phyloP scores from a whole-genome alignment of 2,113 vertebrate genomes.

The Galbula dea region DNA sequence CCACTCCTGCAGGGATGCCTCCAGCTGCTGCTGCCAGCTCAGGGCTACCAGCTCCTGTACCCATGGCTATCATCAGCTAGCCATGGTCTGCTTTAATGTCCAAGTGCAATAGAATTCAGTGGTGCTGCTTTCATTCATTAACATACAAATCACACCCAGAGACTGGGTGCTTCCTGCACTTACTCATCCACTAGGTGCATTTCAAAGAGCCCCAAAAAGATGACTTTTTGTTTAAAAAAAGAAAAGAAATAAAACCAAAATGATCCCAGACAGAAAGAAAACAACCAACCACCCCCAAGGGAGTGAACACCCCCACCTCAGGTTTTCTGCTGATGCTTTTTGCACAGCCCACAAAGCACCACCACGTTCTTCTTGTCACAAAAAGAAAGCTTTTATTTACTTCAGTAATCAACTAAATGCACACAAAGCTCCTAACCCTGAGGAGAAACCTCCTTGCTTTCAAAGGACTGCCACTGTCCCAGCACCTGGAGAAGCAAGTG shows the following conservation, averaged over 20 bases:
- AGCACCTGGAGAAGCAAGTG: neutral
- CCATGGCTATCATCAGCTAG: neutral
- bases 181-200: neutral
- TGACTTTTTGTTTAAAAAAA: neutral
- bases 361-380: neutral
- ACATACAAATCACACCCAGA: neutral
- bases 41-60: neutral
- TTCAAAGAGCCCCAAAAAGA: neutral
- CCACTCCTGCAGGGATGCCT: neutral
- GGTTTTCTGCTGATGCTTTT: neutral
- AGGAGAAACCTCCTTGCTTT: neutral
- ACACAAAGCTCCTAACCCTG: neutral
- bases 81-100: neutral
- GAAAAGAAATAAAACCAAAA: neutral
- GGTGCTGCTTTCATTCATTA: neutral
- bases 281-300: accelerated
- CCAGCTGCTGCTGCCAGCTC: neutral
- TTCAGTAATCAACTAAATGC: neutral
- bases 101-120: neutral
- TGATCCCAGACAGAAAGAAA: neutral
- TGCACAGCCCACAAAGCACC: neutral
- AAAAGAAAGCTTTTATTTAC: neutral
- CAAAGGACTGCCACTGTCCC: neutral
- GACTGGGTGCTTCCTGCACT: neutral
- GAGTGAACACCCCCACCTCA: accelerated